A percentile compares a stretch with the other conserved stretches of the same genome.
Conservation (phyloP, 2,113 vertebrate species). For the Camelus dromedarius region DNA sequence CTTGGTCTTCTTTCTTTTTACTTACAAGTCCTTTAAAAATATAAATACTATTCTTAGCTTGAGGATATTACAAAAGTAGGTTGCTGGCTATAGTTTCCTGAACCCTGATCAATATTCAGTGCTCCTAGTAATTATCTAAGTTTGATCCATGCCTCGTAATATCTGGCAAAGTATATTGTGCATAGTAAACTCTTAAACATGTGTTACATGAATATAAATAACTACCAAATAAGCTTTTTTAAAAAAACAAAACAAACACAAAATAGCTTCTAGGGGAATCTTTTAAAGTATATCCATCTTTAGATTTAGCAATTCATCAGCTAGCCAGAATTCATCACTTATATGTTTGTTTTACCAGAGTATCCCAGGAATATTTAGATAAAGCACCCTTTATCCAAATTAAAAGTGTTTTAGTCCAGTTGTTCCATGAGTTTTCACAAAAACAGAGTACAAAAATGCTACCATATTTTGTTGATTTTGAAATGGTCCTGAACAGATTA, state of each 20-base stretch:
- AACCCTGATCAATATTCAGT: constrained; percentile 42
- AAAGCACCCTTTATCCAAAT: constrained; percentile 23
- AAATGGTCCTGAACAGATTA: constrained; percentile 44
- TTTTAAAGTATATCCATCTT: not conserved
- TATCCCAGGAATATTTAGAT: not conserved
- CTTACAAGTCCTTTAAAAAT: constrained; percentile 18
- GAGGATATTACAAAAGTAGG: not conserved
- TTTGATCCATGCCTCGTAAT: constrained; percentile 19
- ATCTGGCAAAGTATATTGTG: constrained; percentile 9
- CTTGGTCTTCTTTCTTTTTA: not conserved
- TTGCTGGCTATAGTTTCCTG: not conserved
- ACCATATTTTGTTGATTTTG: constrained; percentile 50
- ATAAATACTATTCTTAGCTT: not conserved
- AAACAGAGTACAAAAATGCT: not conserved
- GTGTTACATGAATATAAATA: not conserved
- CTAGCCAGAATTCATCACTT: constrained; percentile 47
- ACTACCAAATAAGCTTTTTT: not conserved
- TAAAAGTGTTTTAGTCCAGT: not conserved
- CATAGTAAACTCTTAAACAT: not conserved
- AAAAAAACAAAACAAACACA: not conserved
- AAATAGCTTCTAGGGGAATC: not conserved
- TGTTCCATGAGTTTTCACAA: not conserved
- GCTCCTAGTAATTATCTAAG: not conserved
- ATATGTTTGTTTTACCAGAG: not conserved
- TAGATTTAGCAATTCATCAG: not conserved